A percentile compares a stretch with the other conserved stretches of the same genome.
phyloP scores from a whole-genome alignment of 1,140 invertebrate genomes.

The Eumeta japonica region DNA sequence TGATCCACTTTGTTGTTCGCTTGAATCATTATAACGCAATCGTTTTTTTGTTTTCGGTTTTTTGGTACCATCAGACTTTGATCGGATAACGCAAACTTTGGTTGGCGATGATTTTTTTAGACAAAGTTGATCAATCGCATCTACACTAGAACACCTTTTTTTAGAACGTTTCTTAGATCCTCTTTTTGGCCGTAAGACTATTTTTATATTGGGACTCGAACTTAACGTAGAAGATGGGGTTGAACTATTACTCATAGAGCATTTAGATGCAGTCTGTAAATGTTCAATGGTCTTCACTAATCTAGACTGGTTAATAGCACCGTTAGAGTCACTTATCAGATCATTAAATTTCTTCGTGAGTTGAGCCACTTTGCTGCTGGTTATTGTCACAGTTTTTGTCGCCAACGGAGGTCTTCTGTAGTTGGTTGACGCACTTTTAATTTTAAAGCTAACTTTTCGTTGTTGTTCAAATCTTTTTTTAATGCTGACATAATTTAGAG shows the following conservation, averaged over 20 bases:
- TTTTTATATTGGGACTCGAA: slow-evolving; percentile 53
- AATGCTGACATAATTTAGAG: too few species aligned
- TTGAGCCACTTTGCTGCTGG: slow-evolving; percentile 55
- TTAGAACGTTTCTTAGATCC: slow-evolving; percentile 38
- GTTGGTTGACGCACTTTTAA: slow-evolving; percentile 38
- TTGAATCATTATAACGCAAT: slow-evolving; percentile 38
- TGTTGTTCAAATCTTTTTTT: slow-evolving; percentile 37
- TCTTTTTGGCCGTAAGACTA: slow-evolving; percentile 39
- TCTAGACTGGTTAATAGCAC: slow-evolving; percentile 40
- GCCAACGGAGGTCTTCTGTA: slow-evolving; percentile 38
- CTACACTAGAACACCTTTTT: slow-evolving; percentile 49
- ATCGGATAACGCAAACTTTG: slow-evolving; percentile 42
- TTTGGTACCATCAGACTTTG: slow-evolving; percentile 51
- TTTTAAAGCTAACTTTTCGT: slow-evolving; percentile 57
- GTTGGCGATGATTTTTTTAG: slow-evolving; percentile 27
- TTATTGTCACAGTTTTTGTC: slow-evolving; percentile 47
- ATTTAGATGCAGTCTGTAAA: slow-evolving; percentile 27
- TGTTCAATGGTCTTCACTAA: slow-evolving; percentile 44
- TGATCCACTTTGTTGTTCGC: slow-evolving; percentile 37
- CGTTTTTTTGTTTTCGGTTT: slow-evolving; percentile 42
- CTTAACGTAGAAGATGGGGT: slow-evolving; percentile 47
- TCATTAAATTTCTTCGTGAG: slow-evolving; percentile 60
- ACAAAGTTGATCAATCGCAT: slow-evolving; percentile 46
- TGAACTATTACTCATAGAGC: slow-evolving; percentile 40
- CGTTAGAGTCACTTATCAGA: slow-evolving; percentile 42